These are phyloP conservation scores for Scelioninae gen. 2 DNA, from an alignment of 2,888 invertebrate species.

Conservation along the genomic window DNA sequence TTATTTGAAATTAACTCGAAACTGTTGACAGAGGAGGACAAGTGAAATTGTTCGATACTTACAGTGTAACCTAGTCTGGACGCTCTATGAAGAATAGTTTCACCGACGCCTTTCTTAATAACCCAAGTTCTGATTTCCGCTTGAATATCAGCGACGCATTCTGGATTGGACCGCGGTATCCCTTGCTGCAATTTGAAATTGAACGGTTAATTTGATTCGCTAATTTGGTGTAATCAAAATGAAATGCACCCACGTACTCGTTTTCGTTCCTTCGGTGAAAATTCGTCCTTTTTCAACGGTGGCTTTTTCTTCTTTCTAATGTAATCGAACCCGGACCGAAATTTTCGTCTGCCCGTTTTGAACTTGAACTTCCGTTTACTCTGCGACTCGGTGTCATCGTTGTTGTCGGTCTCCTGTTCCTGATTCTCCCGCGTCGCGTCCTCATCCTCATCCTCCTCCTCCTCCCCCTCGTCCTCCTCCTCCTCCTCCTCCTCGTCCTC, in stretches of 20 bases:
- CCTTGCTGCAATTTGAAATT: slow-evolving; percentile 68
- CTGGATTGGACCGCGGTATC: slow-evolving; percentile 78
- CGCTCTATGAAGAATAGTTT: slow-evolving; percentile 93
- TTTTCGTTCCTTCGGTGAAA: slow-evolving; percentile 76
- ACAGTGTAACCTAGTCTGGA: slow-evolving; percentile 92
- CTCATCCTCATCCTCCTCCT: slow-evolving; percentile 63
- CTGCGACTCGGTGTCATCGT: slow-evolving; percentile 67
- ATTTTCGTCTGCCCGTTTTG: slow-evolving; percentile 83
- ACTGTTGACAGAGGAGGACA: too few relatives aligned
- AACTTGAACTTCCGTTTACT: slow-evolving; percentile 79
- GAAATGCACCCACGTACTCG: too few relatives aligned
- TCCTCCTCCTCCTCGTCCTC: slow-evolving; percentile 74
- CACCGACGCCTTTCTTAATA: slow-evolving; percentile 95
- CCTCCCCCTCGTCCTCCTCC: slow-evolving; percentile 73
- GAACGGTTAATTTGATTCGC: too few relatives aligned
- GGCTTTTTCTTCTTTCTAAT: slow-evolving; percentile 92
- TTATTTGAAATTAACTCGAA: too few relatives aligned
- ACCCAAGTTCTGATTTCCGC: slow-evolving; percentile 93
- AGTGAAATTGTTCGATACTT: slow-evolving; percentile 74
- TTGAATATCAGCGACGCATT: slow-evolving; percentile 86
- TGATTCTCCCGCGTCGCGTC: slow-evolving; percentile 76
- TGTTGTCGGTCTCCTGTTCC: slow-evolving; percentile 63
- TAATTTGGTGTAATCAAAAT: too few relatives aligned
- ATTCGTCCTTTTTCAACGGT: slow-evolving; percentile 77
- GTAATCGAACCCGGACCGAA: slow-evolving; percentile 91